These are phyloP conservation scores for Odobenus rosmarus DNA, from an alignment of 2,113 vertebrate species.

Conservation along the genomic window DNA sequence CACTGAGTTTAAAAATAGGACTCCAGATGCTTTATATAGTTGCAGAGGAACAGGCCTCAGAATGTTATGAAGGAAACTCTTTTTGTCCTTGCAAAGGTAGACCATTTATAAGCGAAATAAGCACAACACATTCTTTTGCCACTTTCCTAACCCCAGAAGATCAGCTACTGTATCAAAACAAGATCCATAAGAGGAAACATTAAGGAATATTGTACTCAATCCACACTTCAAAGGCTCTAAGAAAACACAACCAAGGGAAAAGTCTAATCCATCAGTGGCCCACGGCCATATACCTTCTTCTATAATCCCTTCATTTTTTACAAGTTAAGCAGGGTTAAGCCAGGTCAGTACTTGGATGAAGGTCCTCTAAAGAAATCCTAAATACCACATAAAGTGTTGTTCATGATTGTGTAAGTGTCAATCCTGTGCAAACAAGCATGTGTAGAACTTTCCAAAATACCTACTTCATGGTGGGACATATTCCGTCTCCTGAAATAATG, in stretches of 20 bases:
- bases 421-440: slow-evolving; percentile 47
- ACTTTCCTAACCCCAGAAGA: slow-evolving; percentile 1
- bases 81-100: neutral
- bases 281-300: slow-evolving; percentile 54
- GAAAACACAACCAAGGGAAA: slow-evolving; percentile 52
- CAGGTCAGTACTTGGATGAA: slow-evolving; percentile 65
- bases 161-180: slow-evolving; percentile 61
- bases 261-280: slow-evolving; percentile 55
- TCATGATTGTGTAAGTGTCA: slow-evolving; percentile 54
- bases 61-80: neutral
- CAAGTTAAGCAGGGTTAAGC: slow-evolving; percentile 76
- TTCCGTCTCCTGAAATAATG: neutral
- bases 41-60: neutral
- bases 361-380: slow-evolving; percentile 53
- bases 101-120: slow-evolving; percentile 45
- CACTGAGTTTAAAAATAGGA: neutral
- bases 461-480: slow-evolving; percentile 8
- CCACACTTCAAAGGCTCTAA: slow-evolving; percentile 61
- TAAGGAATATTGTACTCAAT: slow-evolving; percentile 29
- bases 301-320: slow-evolving; percentile 63
- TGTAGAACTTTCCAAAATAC: slow-evolving; percentile 36
- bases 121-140: neutral
- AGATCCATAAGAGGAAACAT: slow-evolving; percentile 23
- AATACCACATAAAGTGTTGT: slow-evolving; percentile 58
- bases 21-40: neutral